A percentile compares a stretch with the other conserved stretches of the same genome.
These are phyloP conservation scores for Nothoprocta pentlandii DNA, from an alignment of 2,113 vertebrate genomes.

Conservation along the genomic window DNA sequence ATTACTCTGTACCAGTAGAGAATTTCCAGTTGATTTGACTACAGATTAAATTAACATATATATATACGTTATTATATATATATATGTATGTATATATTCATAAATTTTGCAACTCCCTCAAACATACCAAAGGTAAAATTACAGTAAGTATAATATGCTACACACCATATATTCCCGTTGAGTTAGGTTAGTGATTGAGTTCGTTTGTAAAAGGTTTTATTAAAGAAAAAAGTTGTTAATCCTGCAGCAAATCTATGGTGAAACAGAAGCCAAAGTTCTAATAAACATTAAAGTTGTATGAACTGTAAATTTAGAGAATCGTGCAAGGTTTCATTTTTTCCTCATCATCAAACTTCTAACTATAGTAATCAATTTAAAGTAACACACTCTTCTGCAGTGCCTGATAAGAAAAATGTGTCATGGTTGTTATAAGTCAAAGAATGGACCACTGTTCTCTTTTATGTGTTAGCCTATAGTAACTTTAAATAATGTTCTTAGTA, in stretches of 20 bases:
- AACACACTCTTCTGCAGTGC: not conserved
- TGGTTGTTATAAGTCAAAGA: not conserved
- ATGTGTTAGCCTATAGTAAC: not conserved
- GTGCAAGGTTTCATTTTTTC: not conserved
- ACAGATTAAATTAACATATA: not conserved
- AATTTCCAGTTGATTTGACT: not conserved
- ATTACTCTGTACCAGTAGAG: not conserved
- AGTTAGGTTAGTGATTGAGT: constrained; percentile 2
- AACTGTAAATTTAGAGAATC: not conserved
- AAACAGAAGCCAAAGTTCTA: not conserved
- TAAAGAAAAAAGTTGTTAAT: not conserved
- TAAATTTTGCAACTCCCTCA: not conserved
- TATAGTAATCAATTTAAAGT: not conserved
- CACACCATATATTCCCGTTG: constrained; percentile 30
- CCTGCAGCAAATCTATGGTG: not conserved
- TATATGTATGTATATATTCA: not conserved
- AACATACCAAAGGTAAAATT: constrained; percentile 34
- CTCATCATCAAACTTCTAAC: not conserved
- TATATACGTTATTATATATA: too few relatives aligned
- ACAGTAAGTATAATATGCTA: not conserved
- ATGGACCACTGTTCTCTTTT: not conserved
- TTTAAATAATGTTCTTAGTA: not conserved
- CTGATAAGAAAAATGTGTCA: not conserved
- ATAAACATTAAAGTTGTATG: not conserved
- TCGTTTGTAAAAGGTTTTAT: not conserved